A percentile compares a stretch with the other conserved stretches of the same genome.
phyloP scores from a whole-genome alignment of 2,888 invertebrate genomes.

The Rhagium mordax region DNA sequence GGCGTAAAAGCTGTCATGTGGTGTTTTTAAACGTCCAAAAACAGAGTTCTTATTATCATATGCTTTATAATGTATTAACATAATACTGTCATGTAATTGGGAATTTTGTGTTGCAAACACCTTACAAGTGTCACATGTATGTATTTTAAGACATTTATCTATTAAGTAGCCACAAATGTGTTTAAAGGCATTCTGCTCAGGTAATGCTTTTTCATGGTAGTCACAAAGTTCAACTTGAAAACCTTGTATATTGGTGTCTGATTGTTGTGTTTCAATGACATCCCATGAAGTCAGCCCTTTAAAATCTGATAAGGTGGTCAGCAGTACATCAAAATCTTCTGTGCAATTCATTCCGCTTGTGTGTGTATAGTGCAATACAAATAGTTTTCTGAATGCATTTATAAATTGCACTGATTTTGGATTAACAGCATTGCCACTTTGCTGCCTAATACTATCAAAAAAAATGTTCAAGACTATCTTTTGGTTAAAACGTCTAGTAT shows the following conservation, averaged over 20 bases:
- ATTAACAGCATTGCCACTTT: slow-evolving; percentile 6
- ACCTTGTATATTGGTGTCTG: background rate
- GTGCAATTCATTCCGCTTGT: slow-evolving; percentile 29
- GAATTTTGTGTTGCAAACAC: slow-evolving; percentile 24
- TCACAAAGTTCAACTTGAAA: slow-evolving; percentile 16
- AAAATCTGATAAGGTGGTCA: slow-evolving; percentile 21
- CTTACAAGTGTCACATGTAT: slow-evolving; percentile 26
- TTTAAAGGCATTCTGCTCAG: slow-evolving; percentile 38
- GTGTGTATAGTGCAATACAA: slow-evolving; percentile 23
- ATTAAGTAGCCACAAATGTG: slow-evolving; percentile 34
- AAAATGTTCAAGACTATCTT: background rate
- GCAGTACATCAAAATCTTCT: slow-evolving; percentile 26
- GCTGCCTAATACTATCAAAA: background rate
- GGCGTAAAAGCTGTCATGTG: no score
- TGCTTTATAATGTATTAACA: no score
- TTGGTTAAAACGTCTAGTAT: background rate
- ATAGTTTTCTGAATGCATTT: slow-evolving; percentile 26
- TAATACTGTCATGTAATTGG: slow-evolving; percentile 24
- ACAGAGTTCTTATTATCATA: no score
- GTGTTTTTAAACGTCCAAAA: no score
- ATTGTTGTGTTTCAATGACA: background rate
- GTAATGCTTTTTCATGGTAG: slow-evolving; percentile 29
- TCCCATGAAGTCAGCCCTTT: background rate
- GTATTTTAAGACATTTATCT: slow-evolving; percentile 26
- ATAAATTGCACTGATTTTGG: background rate